Evolutionary conservation across 2,113 vertebrate species (phyloP).

Genomic region (Vanacampus margaritifer): DNA sequence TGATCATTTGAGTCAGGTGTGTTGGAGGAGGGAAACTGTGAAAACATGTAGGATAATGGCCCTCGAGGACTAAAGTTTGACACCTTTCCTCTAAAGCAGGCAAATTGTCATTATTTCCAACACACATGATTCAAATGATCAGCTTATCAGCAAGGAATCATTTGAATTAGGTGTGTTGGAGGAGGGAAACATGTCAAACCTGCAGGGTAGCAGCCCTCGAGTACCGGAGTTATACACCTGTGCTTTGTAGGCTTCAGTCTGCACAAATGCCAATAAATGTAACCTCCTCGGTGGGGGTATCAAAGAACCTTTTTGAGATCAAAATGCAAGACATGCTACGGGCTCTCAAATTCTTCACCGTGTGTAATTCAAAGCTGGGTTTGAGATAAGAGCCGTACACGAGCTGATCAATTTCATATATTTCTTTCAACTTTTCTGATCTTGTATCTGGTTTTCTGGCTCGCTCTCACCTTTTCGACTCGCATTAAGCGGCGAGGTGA

Average conservation of each 20-base stretch:
- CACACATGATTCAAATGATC: too few species aligned
- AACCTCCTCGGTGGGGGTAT: not conserved
- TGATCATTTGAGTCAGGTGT: too few species aligned
- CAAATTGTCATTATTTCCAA: too few species aligned
- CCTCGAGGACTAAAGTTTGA: too few species aligned
- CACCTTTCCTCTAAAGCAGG: too few species aligned
- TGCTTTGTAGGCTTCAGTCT: not conserved
- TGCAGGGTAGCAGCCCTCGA: too few species aligned
- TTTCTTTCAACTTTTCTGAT: slow-evolving; percentile 52
- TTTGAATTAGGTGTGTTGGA: too few species aligned
- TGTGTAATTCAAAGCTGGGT: slow-evolving; percentile 40
- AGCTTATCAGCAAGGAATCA: too few species aligned
- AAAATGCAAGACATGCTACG: slow-evolving; percentile 7
- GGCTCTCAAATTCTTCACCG: slow-evolving; percentile 20
- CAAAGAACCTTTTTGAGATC: slow-evolving; percentile 6
- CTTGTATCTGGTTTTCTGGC: slow-evolving; percentile 64
- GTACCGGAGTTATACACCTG: too few species aligned
- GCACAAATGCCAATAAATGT: not conserved
- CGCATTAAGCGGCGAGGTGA: slow-evolving; percentile 82
- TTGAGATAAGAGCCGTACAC: slow-evolving; percentile 45
- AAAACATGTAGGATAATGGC: too few species aligned
- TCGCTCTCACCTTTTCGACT: slow-evolving; percentile 75
- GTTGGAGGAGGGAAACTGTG: too few species aligned
- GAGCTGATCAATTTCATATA: slow-evolving; percentile 60
- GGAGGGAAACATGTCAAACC: too few species aligned